Base-by-base conservation (phyloP, 1,140 invertebrate species). In the Hypothenemus hampei region DNA sequence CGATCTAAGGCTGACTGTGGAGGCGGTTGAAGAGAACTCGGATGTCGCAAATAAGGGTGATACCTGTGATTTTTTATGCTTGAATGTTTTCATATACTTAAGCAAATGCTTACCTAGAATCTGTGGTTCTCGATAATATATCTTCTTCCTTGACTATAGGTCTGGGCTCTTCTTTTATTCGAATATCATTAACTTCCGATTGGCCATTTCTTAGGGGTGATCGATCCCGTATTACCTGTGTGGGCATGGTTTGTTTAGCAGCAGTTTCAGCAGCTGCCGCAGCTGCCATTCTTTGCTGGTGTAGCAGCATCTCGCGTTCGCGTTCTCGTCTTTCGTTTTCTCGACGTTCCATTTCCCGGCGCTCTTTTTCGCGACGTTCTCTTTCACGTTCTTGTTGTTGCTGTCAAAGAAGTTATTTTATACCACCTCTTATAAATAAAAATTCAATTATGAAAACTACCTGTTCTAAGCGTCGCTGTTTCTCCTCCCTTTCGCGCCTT, bases 161-260 rank as follows among this genome's bases (percentile, higher is more conserved):
- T n/a, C 73, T 73, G 4, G 75, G 81, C 56, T 83, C 81, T 51
- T 84, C 82, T 58, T 83, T 84, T 0, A 84, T 75, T 2, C 81
- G 69, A 16, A 83, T 77, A 78, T 63, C 51, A 66, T 69, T n/a
- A 59, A 23, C 65, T 56, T 15, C 78, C 66, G 16, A 73, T 73
- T 10, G 73, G 1, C 84, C 84, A 60, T 83, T 86, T 7, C 85
- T 75, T 16, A 87, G 69, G 1, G 86, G 86, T 1, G 85, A 87
- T 29, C 86, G 75, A 49, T 86, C 81, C 65, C 70, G 69, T 69
- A 75, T 70, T 48, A 70, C 72, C 58, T 60, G 69, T 55, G 57
- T 67, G 72, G 71, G 61, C 72, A 73, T 65, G 13, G 24, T 37
- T 73, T 73, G 71, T 66, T 73, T 73, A 72, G 69, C 69, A 68